These are phyloP conservation scores for Dicycla oo DNA, from an alignment of 2,888 invertebrate genomes.

Conservation along the genomic window DNA sequence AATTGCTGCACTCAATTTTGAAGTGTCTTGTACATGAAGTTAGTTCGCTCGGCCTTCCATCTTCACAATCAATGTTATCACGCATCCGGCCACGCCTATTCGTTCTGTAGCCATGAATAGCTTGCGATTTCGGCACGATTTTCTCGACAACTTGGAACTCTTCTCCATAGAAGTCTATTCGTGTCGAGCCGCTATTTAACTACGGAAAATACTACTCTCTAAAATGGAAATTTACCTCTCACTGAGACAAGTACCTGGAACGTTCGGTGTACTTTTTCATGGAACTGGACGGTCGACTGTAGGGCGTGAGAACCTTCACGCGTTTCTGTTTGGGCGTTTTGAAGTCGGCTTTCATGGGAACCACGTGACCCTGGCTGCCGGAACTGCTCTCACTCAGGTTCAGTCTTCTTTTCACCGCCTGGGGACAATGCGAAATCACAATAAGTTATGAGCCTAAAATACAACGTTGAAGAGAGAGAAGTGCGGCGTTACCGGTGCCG, in stretches of 20 bases:
- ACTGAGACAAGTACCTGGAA: conserved; percentile 83
- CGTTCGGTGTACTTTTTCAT: conserved; percentile 90
- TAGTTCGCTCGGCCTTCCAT: not conserved
- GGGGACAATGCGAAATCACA: conserved; percentile 61
- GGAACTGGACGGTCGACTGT: conserved; percentile 89
- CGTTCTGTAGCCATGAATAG: conserved; percentile 8
- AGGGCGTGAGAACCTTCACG: conserved; percentile 86
- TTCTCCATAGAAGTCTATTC: conserved; percentile 11
- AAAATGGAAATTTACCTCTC: conserved; percentile 76
- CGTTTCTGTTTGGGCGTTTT: conserved; percentile 92
- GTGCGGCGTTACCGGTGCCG: not conserved
- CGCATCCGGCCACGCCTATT: not conserved
- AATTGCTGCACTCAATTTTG: not conserved
- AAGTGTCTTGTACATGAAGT: not conserved
- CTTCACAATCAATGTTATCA: not conserved
- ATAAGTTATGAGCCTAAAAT: not conserved
- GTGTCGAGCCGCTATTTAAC: conserved; percentile 27
- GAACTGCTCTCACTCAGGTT: conserved; percentile 92
- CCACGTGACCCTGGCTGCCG: conserved; percentile 90
- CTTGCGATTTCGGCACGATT: conserved; percentile 7
- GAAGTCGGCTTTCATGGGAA: conserved; percentile 92
- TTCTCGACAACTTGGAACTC: not conserved
- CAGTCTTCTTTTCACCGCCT: conserved; percentile 96
- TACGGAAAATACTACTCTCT: conserved; percentile 61
- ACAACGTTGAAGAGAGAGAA: not conserved